Evolutionary conservation across 2,888 invertebrate species (phyloP).

Genomic region (Hydriomena furcata): DNA sequence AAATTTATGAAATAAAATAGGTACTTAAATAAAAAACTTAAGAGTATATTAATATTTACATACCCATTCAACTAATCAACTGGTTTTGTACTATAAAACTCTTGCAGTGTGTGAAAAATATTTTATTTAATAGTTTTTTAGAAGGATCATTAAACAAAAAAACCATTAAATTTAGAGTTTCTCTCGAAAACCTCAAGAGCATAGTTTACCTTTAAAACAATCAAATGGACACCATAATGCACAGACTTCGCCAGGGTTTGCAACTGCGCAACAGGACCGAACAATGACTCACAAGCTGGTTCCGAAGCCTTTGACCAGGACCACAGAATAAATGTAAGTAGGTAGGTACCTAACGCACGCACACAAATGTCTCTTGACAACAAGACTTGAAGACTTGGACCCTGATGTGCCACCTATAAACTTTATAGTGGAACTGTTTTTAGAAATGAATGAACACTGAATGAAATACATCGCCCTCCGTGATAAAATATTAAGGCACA

Average conservation of each 20-base stretch:
- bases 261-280: constrained; percentile 35
- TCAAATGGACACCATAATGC: background rate
- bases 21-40: too few species aligned
- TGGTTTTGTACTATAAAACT: too few species aligned
- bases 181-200: too few species aligned
- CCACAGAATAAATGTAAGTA: constrained; percentile 11
- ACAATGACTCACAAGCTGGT: constrained; percentile 37
- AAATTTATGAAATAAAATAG: too few species aligned
- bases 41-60: too few species aligned
- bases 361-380: constrained; percentile 30
- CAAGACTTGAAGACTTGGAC: constrained; percentile 16
- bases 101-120: too few species aligned
- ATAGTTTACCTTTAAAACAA: background rate
- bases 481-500: too few species aligned
- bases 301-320: constrained; percentile 29
- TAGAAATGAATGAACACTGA: background rate
- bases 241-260: constrained; percentile 28
- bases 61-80: too few species aligned
- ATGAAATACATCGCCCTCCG: too few species aligned
- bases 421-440: background rate
- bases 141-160: too few species aligned
- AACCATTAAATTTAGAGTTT: too few species aligned
- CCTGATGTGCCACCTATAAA: background rate
- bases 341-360: constrained; percentile 13
- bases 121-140: too few species aligned